Evolutionary conservation across 1,140 invertebrate species (phyloP), one percentile per base, ranked within the genome.

Genomic region (Penaeus chinensis): DNA sequence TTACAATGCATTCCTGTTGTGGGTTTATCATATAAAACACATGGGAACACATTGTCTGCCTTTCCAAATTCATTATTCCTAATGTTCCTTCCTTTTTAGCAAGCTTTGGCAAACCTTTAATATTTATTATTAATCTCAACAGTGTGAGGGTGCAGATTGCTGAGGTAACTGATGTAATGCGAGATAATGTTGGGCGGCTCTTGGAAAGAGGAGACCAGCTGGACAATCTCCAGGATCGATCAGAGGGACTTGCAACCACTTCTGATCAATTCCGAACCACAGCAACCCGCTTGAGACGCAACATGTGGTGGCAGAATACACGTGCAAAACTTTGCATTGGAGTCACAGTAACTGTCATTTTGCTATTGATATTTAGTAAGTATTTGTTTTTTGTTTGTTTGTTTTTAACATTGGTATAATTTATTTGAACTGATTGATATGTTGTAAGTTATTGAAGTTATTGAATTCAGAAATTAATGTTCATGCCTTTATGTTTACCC

Each of bases 121-220:
- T 69, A 3, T 24, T n/a, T 42, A 65, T 61, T 5, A n/a, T 69
- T 54, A 7, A 54, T 1, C 27, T 32, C n/a, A 42, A 74, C 87
- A 94, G 93, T 88, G 92, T 94, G 0, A 92, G 92, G 87, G 91
- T 93, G 47, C 93, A 94, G 91, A 94, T 94, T 47, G 92, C 93
- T 62, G 93, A 94, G 84, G 94, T 94, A 20, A 93, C 94, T 0
- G 93, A 93, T 82, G 93, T 93, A 11, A 94, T 94, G 94, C 92
- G 93, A 11, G 92, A 93, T 60, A 94, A 94, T 91, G 93, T 94
- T 2, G 92, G 92, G 82, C 93, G 93, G 90, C 92, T 94, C 7
- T 91, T 94, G 87, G 94, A 94, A 69, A 90, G 94, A 66, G 94
- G 94, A 24, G 94, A 94, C 18, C 92, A 92, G 79, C 88, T 94